Evolutionary conservation across 1,140 invertebrate genomes (phyloP), one percentile per base, ranked within the genome.

Genomic region (Ips nitidus): DNA sequence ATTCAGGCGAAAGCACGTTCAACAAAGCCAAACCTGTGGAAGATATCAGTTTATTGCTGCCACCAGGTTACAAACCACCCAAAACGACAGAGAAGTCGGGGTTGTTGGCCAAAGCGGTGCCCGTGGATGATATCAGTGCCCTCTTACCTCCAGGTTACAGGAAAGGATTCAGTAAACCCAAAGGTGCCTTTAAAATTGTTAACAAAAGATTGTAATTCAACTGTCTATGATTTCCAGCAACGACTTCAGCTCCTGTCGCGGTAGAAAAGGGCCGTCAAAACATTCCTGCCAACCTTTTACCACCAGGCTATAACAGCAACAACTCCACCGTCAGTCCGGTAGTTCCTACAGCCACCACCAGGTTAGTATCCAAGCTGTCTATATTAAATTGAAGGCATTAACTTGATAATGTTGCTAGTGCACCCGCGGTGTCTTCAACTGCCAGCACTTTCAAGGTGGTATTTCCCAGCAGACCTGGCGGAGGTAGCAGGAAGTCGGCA

Each of bases 391-490:
- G 22, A 22, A 22, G 22, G 22, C 22, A 22, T 22, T 22, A 22
- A 22, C 22, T 22, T 22, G 22, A 22, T 22, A 22, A 22, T 22
- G 22, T 22, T 22, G 22, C 22, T 22, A 22, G 22, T 22, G 22
- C 22, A 22, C 52, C 52, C 37, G 7, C 8, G 5, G 6, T 37
- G 52, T 38, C 52, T 55, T 55, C 52, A 2, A 55, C 52, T 37
- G 6, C 52, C 4, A 22, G 8, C 2, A 83, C 84, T 41, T 82
- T 87, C 7, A 92, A 92, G 80, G 78, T 93, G 5, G 89, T 93
- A 2, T 94, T 94, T 72, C 91, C 92, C 4, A 92, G 89, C 67
- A 84, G 90, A 77, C 88, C 90, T 41, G 90, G 91, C 52, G 88
- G 88, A n/a, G 83, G 73, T 36, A 63, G 62, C 3, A 77, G 89